Evolutionary conservation across 2,113 vertebrate species (phyloP).

Genomic region (Pachycephala philippinensis): DNA sequence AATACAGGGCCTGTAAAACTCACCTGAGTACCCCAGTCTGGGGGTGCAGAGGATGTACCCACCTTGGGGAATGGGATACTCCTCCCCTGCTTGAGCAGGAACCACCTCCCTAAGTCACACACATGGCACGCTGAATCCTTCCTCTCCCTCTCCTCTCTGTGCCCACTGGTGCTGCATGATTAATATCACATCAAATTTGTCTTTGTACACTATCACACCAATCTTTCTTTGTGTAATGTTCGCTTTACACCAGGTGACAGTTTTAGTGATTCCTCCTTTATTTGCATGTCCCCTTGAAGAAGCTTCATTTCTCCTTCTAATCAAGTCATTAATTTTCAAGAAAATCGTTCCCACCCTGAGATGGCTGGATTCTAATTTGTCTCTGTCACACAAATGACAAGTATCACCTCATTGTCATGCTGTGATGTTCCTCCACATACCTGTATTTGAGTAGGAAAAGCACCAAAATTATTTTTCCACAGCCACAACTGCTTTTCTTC

Average conservation of each 20-base stretch:
- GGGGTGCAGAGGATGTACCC: no score
- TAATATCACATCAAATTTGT: slow-evolving; percentile 43
- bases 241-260: slow-evolving; percentile 20
- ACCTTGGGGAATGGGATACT: fast-evolving
- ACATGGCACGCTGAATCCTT: fast-evolving
- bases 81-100: not conserved
- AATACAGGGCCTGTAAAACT: not conserved
- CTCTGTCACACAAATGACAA: slow-evolving; percentile 45
- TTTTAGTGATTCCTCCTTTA: slow-evolving; percentile 64
- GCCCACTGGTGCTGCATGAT: not conserved
- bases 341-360: slow-evolving; percentile 37
- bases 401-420: slow-evolving; percentile 43
- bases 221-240: slow-evolving; percentile 49
- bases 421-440: not conserved
- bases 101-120: not conserved
- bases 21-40: fast-evolving
- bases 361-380: slow-evolving; percentile 54
- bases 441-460: not conserved
- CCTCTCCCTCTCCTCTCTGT: not conserved
- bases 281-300: slow-evolving; percentile 55
- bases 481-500: not conserved
- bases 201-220: slow-evolving; percentile 15
- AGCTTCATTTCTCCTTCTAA: slow-evolving; percentile 62
- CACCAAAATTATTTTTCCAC: not conserved
- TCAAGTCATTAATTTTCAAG: slow-evolving; percentile 63